These are phyloP conservation scores for Drosophila pullipes DNA, from an alignment of 2,888 invertebrate species.

Conservation along the genomic window DNA sequence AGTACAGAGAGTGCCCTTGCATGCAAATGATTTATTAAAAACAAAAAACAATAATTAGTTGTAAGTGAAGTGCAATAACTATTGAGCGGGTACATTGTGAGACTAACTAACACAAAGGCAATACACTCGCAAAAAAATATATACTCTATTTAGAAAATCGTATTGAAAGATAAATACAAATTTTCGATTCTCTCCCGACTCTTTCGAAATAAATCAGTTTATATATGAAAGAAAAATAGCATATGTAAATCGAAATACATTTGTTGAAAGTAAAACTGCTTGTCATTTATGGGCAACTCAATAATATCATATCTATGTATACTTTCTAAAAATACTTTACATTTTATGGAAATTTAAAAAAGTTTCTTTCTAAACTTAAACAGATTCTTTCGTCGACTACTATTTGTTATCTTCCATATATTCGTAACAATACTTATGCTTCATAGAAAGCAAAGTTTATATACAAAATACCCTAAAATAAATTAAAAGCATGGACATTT, in stretches of 20 bases:
- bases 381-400: not conserved
- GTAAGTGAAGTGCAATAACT: conserved; percentile 2
- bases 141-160: not conserved
- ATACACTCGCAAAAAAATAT: not conserved
- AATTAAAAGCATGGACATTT: too few relatives aligned
- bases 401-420: not conserved
- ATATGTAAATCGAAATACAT: not conserved
- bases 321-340: not conserved
- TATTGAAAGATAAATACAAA: not conserved
- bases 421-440: not conserved
- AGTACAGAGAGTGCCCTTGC: conserved; percentile 40
- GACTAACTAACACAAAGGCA: not conserved
- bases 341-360: not conserved
- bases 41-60: conserved; percentile 2
- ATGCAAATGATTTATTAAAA: not conserved
- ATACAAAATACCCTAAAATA: not conserved
- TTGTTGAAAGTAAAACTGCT: conserved; percentile 1
- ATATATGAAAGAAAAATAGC: not conserved
- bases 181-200: not conserved
- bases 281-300: not conserved
- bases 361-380: not conserved
- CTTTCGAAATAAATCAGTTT: not conserved
- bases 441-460: not conserved
- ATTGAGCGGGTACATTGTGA: conserved; percentile 26
- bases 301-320: not conserved